Evolutionary conservation across 2,888 invertebrate genomes (phyloP), one percentile per base, ranked within the genome.

Genomic region (Agrilus mali): DNA sequence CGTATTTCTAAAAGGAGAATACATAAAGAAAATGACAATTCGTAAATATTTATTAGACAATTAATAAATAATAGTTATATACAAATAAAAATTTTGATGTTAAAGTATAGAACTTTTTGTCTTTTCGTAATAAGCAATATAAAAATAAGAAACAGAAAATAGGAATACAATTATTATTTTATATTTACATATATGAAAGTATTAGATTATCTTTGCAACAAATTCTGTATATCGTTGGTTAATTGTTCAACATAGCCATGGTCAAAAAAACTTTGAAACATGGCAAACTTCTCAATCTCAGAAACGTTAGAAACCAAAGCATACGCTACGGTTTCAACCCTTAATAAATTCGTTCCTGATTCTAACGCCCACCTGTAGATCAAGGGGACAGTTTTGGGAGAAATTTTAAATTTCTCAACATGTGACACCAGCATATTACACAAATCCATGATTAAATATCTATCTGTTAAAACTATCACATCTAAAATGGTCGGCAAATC

Each of bases 361-460:
- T 70, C 70, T 39, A 78, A 53, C 1, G 77, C 75, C 77, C 77
- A 77, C 17, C 70, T 66, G 53, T 78, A 78, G 51, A 78, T 73
- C 47, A 65, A 67, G 51, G 74, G 71, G 1, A 73, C 73, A 4
- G 71, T 73, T 31, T 66, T 60, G 1, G 71, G 63, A 8, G 63
- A 65, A 53, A 78, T 56, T 54, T 65, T 64, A 54, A 72, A 72
- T 51, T 73, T 72, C 52, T 75, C 63, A 43, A 77, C 73, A 15
- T 72, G 73, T 53, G 71, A 70, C 37, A 67, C 67, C 36, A 78
- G 55, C 41, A 67, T 60, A 38, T 63, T 63, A 52, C 74, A 73
- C 8, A 77, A 58, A 50, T 72, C 72, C 13, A 70, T 69, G 52
- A 78, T 66, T 41, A 78, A 60, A 60, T 72, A 77, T 50, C 77